Base-by-base conservation (phyloP, 2,888 invertebrate species). In the Chymomyza caudatula region DNA sequence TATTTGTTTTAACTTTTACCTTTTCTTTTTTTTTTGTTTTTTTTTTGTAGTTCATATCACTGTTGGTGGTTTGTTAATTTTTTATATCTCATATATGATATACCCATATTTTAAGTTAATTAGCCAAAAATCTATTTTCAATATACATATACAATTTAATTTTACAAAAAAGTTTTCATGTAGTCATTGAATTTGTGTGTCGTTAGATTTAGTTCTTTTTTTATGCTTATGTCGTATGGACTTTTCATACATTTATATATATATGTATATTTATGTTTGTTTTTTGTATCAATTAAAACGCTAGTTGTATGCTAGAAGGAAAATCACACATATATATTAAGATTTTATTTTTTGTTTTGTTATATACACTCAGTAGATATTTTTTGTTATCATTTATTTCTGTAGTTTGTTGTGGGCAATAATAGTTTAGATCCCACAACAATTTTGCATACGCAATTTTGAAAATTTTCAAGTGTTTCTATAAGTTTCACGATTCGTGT, bases 41-140 rank as follows among this genome's bases (percentile, higher is more conserved):
- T 69, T 56, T 72, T 77, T 86, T 82, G 72, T 79, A 83, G 69
- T 71, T 83, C 72, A 85, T 83, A 83, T 83, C 83, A 83, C 83
- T 83, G 86, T 86, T 86, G 82, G 86, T 83, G 86, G 82, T 86
- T 82, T 86, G 67, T 80, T 73, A 71, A 20, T 56, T 56, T 84
- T 61, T 73, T 80, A n/a, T 60, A 65, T 68, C 65, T 69, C 65
- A 67, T 3, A 37, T 37, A 37, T 37, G 11, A 37, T 37, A 37
- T 37, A 37, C 11, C 11, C 29, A 37, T 37, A 25, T 69, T 58
- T 62, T 51, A 54, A 56, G 62, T 74, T 68, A 64, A 55, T 69
- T 82, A 78, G 74, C 63, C 71, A 85, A 72, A 77, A 37, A 74
- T 72, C 80, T 77, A 85, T 69, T 61, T 62, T 77, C 72, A 83